phyloP scores from a whole-genome alignment of 1,140 invertebrate species.

The Euura saliciscinereae region DNA sequence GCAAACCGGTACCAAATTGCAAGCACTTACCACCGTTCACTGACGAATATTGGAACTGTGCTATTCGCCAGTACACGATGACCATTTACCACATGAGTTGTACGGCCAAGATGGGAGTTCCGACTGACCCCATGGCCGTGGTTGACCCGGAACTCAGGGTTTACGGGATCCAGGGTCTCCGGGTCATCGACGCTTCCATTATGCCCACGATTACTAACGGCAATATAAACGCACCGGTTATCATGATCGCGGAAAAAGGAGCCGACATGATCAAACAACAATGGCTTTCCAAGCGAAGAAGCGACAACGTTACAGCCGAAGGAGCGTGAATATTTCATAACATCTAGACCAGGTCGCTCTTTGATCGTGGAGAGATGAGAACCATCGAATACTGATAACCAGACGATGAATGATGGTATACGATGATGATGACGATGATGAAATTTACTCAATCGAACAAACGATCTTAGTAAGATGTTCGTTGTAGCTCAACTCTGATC shows the following conservation, averaged over 20 bases:
- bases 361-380: no score
- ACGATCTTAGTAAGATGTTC: no score
- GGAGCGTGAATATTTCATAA: neutral
- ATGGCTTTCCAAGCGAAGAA: slow-evolving; percentile 60
- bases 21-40: slow-evolving; percentile 76
- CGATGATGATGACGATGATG: no score
- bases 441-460: no score
- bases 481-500: no score
- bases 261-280: slow-evolving; percentile 82
- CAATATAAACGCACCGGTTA: slow-evolving; percentile 84
- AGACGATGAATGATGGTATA: no score
- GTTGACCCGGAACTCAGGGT: slow-evolving; percentile 81
- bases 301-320: slow-evolving; percentile 12
- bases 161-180: slow-evolving; percentile 74
- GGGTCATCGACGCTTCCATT: slow-evolving; percentile 82
- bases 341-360: no score
- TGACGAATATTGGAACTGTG: slow-evolving; percentile 86
- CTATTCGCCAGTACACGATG: slow-evolving; percentile 80
- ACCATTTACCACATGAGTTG: slow-evolving; percentile 88
- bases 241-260: slow-evolving; percentile 94
- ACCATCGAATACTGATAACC: no score
- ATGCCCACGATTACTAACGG: slow-evolving; percentile 84
- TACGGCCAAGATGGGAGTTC: slow-evolving; percentile 84
- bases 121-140: slow-evolving; percentile 77
- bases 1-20: slow-evolving; percentile 77